phyloP scores from a whole-genome alignment of 2,888 invertebrate species.

The Apotomis turbidana region DNA sequence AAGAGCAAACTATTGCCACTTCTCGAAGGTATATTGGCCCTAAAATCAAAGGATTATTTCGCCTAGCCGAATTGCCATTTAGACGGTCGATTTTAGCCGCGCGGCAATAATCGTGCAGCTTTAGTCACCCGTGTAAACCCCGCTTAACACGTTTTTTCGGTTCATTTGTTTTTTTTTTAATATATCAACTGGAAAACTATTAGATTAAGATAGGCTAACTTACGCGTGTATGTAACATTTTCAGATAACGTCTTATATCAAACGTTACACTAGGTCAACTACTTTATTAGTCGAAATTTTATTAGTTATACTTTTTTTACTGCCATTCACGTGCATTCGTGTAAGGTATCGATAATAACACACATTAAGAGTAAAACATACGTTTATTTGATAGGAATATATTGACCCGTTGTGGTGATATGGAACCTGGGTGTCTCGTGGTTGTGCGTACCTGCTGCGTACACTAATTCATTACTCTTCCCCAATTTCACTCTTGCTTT shows the following conservation, averaged over 20 bases:
- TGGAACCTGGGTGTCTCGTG: neutral
- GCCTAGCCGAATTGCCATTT: too few relatives aligned
- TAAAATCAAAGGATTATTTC: neutral
- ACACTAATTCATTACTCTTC: neutral
- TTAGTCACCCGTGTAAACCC: constrained; percentile 5
- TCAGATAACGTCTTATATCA: too few relatives aligned
- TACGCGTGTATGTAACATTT: too few relatives aligned
- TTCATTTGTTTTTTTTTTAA: too few relatives aligned
- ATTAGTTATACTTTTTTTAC: too few relatives aligned
- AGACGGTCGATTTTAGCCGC: neutral
- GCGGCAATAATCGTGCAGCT: neutral
- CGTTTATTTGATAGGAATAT: neutral
- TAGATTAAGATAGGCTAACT: too few relatives aligned
- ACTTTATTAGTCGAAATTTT: too few relatives aligned
- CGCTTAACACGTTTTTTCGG: neutral
- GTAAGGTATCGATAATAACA: too few relatives aligned
- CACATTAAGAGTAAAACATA: too few relatives aligned
- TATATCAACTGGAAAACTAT: too few relatives aligned
- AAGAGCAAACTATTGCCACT: neutral
- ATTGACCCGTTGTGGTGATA: neutral
- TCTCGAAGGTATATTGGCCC: constrained; percentile 5
- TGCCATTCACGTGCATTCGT: too few relatives aligned
- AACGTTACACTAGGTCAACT: too few relatives aligned
- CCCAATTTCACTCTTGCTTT: constrained; percentile 18
- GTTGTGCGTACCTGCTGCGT: neutral